Percentiles rank a stretch among this genome's conserved stretches.
phyloP scores from a whole-genome alignment of 2,888 invertebrate genomes.

The Argynnis bischoffii region DNA sequence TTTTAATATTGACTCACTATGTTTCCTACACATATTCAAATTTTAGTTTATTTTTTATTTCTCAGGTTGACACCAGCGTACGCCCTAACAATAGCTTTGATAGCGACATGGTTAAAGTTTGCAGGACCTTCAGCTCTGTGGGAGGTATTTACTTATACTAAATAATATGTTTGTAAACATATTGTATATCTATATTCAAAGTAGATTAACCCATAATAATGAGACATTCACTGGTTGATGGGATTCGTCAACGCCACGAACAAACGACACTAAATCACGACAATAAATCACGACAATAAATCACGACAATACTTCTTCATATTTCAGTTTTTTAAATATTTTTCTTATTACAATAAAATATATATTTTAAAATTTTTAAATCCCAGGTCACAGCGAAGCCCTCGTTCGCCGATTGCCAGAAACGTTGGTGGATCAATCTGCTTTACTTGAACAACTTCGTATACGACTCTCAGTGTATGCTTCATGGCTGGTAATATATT shows the following conservation, averaged over 20 bases:
- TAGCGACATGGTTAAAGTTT: slow-evolving; percentile 53
- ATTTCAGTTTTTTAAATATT: too few species aligned
- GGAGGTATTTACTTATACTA: slow-evolving; percentile 43
- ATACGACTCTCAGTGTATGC: slow-evolving; percentile 47
- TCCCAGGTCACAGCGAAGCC: slow-evolving; percentile 22
- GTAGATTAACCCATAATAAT: too few species aligned
- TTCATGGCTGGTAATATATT: slow-evolving; percentile 12
- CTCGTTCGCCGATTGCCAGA: slow-evolving; percentile 45
- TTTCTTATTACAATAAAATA: neutral
- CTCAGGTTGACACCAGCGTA: slow-evolving; percentile 51
- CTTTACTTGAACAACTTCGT: slow-evolving; percentile 55
- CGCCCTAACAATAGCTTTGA: slow-evolving; percentile 46
- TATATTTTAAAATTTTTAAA: neutral
- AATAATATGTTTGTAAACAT: too few species aligned
- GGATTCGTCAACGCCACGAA: too few species aligned
- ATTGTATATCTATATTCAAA: too few species aligned
- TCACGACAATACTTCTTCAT: too few species aligned
- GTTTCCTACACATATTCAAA: too few species aligned
- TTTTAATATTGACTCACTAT: too few species aligned
- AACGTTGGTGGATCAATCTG: slow-evolving; percentile 52
- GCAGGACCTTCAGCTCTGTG: slow-evolving; percentile 66
- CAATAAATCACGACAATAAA: too few species aligned
- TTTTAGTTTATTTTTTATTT: slow-evolving; percentile 2
- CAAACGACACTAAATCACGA: too few species aligned
- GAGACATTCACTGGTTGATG: too few species aligned